Conservation (phyloP, 1,140 invertebrate genomes). For the Adelges cooleyi region DNA sequence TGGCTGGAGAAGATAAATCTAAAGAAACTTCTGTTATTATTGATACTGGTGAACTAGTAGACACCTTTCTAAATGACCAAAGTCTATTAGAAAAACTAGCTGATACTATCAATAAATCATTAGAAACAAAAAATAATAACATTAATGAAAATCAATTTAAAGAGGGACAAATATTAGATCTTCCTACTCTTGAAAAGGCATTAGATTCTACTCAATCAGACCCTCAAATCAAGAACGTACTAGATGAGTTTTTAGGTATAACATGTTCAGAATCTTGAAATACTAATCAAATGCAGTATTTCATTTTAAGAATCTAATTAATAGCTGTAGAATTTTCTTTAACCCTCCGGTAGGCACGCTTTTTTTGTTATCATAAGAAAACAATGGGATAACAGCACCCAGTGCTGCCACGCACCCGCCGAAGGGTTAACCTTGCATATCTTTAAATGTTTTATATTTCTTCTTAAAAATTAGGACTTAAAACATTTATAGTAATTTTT, state of each 20-base stretch:
- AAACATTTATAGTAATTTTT: no score
- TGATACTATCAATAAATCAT: constrained; percentile 18
- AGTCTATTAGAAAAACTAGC: constrained; percentile 20
- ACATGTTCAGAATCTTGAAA: no score
- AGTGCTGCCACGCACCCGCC: no score
- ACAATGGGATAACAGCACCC: no score
- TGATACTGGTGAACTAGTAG: constrained; percentile 25
- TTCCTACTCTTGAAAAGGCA: constrained; percentile 15
- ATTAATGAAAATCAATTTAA: neutral
- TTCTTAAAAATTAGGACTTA: no score
- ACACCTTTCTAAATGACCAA: constrained; percentile 16
- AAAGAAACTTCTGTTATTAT: constrained; percentile 6
- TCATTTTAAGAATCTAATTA: no score
- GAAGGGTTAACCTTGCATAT: no score
- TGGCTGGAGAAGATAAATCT: neutral
- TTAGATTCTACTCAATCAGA: constrained; percentile 22
- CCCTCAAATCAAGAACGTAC: constrained; percentile 12
- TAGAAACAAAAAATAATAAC: neutral
- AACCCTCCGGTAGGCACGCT: no score
- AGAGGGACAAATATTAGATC: neutral
- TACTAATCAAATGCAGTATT: no score
- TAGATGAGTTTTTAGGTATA: constrained; percentile 21
- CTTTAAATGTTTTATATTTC: no score
- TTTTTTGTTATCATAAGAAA: no score
- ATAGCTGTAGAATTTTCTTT: no score